A percentile compares a stretch with the other conserved stretches of the same genome.
Evolutionary conservation across 2,888 invertebrate genomes (phyloP).

Genomic region (Lasioglossum oenotherae): DNA sequence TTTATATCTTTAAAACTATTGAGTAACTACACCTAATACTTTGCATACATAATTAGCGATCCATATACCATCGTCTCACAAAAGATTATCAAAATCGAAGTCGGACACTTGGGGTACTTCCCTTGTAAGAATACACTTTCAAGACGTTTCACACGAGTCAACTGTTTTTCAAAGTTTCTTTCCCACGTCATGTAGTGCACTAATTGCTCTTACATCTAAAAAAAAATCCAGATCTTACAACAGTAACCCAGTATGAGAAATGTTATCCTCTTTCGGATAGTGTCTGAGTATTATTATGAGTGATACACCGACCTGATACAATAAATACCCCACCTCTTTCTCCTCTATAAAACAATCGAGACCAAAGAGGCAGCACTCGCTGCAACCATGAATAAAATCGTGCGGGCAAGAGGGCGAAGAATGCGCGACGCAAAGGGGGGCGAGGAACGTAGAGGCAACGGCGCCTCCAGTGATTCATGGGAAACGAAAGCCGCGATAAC

Average conservation of each 20-base stretch:
- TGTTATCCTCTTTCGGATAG: neutral
- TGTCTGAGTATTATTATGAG: neutral
- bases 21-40: no score
- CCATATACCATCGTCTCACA: no score
- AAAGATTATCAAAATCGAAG: no score
- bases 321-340: neutral
- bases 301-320: neutral
- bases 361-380: neutral
- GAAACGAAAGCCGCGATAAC: conserved; percentile 40
- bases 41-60: no score
- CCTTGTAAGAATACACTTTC: no score
- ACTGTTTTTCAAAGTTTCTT: no score
- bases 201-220: no score
- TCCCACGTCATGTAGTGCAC: no score
- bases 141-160: no score
- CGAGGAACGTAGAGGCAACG: conserved; percentile 4
- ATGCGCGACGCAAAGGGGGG: neutral
- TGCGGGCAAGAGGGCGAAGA: neutral
- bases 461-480: conserved; percentile 68
- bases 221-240: no score
- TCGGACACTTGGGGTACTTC: no score
- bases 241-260: neutral
- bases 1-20: no score
- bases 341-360: neutral
- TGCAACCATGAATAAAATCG: neutral